Base-by-base conservation (phyloP, 2,113 vertebrate species). In the Zootoca vivipara region DNA sequence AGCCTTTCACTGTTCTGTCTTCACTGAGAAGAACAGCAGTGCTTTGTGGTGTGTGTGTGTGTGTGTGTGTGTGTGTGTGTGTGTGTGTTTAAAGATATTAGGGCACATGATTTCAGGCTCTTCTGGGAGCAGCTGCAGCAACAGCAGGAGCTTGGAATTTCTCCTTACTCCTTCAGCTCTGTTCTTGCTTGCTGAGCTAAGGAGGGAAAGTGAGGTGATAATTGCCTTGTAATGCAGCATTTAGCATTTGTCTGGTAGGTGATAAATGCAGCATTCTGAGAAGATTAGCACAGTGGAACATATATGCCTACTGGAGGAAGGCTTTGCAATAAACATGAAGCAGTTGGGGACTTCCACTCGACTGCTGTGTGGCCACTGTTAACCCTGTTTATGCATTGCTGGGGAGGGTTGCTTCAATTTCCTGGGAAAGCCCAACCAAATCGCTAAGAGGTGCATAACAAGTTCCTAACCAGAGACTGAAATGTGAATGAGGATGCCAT, bases 151-250 rank as follows among this genome's bases (percentile, higher is more conserved):
- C 20, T 1, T 33, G 7, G 56, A 7, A 1, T 74, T 28, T 0
- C 6, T 79, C 0, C 0, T 42, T 10, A 46, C 67, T 0, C 13
- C 0, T 1, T 58, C 4, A 40, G 2, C 77, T 3, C 0, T 0
- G 89, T 75, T 28, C 0, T 85, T 72, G 18, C 86, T 1, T 58
- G 22, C 80, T 87, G 35, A 56, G 30, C 1, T 20, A 8, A 4
- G 46, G 81, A 33, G 65, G 62, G 62, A 78, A 86, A 46, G 74
- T 30, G 85, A 86, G 78, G 18, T 35, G 77, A 12, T 12, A 38
- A 33, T 58, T 65, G 26, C 16, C 86, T 70, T 52, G 40, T 33
- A n/a, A 7, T 10, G 33, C 35, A 46, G 26, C 80, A 83, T 82
- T 77, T 80, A 13, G 40, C 1, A 0, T 5, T 69, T 81, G 62